These are phyloP conservation scores for Festucalex cinctus DNA, from an alignment of 2,113 vertebrate genomes.

Conservation along the genomic window DNA sequence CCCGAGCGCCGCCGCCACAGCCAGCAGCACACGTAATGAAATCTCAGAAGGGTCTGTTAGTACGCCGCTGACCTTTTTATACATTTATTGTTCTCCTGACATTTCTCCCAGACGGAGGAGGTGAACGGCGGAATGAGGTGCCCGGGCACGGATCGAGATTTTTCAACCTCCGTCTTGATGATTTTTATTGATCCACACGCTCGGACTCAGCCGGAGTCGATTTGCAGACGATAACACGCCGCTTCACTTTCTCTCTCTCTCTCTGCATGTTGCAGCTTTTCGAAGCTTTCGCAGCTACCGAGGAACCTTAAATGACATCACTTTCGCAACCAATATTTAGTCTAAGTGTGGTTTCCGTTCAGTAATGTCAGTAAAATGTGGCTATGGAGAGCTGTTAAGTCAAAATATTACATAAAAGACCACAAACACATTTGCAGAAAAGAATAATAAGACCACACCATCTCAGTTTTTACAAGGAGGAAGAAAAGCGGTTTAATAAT, in stretches of 20 bases:
- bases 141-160: conserved; percentile 54
- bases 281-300: conserved; percentile 45
- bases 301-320: background rate
- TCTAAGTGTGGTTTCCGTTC: background rate
- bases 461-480: conserved; percentile 6
- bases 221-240: conserved; percentile 70
- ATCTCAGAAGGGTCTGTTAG: conserved; percentile 72
- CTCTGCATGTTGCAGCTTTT: conserved; percentile 51
- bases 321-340: background rate
- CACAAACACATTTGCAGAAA: background rate
- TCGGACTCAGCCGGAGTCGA: conserved; percentile 56
- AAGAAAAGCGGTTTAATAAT: conserved; percentile 75
- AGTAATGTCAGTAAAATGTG: background rate
- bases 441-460: background rate
- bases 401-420: background rate
- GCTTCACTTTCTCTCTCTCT: conserved; percentile 25
- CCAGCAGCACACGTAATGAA: conserved; percentile 71
- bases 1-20: conserved; percentile 60
- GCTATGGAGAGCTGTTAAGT: background rate
- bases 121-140: conserved; percentile 54
- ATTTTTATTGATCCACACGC: conserved; percentile 74
- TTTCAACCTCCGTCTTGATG: conserved; percentile 51
- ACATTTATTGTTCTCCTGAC: conserved; percentile 72
- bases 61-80: conserved; percentile 70
- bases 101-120: conserved; percentile 70